A percentile compares a stretch with the other conserved stretches of the same genome.
phyloP scores from a whole-genome alignment of 1,140 invertebrate genomes.

The Drosophila ohnishii region DNA sequence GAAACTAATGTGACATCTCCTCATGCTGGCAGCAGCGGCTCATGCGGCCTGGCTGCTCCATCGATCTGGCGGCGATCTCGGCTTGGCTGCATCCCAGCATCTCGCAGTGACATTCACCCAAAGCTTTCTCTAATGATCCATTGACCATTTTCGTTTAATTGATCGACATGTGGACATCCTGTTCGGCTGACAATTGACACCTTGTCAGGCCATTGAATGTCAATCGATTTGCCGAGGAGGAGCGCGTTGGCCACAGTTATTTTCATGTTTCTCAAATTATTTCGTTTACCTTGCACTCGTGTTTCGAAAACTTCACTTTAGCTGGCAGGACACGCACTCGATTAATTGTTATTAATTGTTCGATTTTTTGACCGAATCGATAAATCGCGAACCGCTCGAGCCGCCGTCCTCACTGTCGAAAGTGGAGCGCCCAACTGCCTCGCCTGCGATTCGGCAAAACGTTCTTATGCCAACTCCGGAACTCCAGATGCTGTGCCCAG shows the following conservation, averaged over 20 bases:
- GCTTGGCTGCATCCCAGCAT: slow-evolving; percentile 12
- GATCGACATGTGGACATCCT: slow-evolving; percentile 74
- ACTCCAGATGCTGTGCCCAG: slow-evolving; percentile 47
- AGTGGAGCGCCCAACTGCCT: slow-evolving; percentile 77
- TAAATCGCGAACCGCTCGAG: slow-evolving; percentile 54
- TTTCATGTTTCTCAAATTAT: slow-evolving; percentile 18
- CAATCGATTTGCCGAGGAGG: slow-evolving; percentile 32
- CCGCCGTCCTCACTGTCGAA: slow-evolving; percentile 73
- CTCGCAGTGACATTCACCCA: slow-evolving; percentile 66
- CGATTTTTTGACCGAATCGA: slow-evolving; percentile 8
- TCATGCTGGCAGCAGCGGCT: slow-evolving; percentile 24
- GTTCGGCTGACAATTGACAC: slow-evolving; percentile 69
- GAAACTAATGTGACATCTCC: slow-evolving; percentile 53
- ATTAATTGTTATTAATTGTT: slow-evolving; percentile 22
- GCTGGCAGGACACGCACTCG: slow-evolving; percentile 55
- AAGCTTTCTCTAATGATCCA: slow-evolving; percentile 75
- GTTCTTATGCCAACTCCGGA: slow-evolving; percentile 66
- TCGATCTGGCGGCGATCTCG: slow-evolving; percentile 29
- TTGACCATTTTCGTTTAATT: slow-evolving; percentile 81
- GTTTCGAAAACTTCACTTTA: slow-evolving; percentile 30
- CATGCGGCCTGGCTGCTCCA: slow-evolving; percentile 6
- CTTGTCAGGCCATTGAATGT: slow-evolving; percentile 61
- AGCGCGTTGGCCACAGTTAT: slow-evolving; percentile 19
- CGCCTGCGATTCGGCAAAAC: slow-evolving; percentile 57
- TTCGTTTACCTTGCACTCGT: slow-evolving; percentile 26